Evolutionary conservation across 2,797 vertebrate species (phyloP), one percentile per base, ranked within the genome.

Genomic region (Euphonia xanthogaster): DNA sequence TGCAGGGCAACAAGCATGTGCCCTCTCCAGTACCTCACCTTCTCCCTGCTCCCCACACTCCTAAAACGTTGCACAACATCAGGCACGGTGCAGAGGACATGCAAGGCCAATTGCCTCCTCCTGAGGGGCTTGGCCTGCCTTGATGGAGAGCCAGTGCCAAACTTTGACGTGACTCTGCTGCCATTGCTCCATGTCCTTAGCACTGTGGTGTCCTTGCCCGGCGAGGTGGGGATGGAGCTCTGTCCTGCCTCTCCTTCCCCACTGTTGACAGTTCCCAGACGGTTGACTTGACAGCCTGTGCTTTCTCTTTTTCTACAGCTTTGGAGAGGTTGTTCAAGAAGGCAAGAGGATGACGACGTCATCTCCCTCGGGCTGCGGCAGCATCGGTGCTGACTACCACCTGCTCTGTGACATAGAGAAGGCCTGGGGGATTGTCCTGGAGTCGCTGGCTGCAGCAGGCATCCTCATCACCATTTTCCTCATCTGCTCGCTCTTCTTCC

Each of bases 361-460:
- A 0, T 3, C 72, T 42, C 89, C 97, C 3, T 31, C 0, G 12
- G 85, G 97, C 23, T 58, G 20, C 0, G 67, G 97, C 30, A 66
- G 2, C 42, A 97, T 99, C 30, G 1, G 40, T 17, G 35, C 71
- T 5, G 90, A 96, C 62, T 99, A 98, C 90, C 63, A 96, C 39
- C 98, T 94, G 57, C 98, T 99, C 33, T 99, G 99, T 74, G 98
- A 99, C 88, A 96, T 72, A 1, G 42, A 79, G 13, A 88, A 83
- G 1, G 95, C 88, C 1, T 99, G 99, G 99, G 99, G 99, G 6
- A 98, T 99, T 54, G 96, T 99, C 63, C 81, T 99, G 62, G 99
- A 99, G 74, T 66, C 98, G 0, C 27, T 96, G 51, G 98, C 99
- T 12, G 95, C 98, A 2, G 33, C 97, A 1, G 98, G 98, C 28